Evolutionary conservation across 2,888 invertebrate species (phyloP).

Genomic region (Adelphocoris suturalis): DNA sequence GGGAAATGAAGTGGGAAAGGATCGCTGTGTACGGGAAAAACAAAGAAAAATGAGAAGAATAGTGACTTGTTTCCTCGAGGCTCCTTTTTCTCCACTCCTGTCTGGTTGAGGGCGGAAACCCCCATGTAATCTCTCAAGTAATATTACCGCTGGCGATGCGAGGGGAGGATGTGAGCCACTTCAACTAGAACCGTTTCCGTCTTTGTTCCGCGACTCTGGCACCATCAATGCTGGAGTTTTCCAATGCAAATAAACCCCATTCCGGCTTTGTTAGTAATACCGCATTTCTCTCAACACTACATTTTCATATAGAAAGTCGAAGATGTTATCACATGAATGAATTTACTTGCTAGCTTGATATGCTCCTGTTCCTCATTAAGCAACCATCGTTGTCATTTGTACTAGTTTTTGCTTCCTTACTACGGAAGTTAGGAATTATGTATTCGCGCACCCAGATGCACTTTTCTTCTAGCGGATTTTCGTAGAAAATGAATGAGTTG

Average conservation of each 20-base stretch:
- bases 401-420: no score
- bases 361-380: no score
- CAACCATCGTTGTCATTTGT: no score
- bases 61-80: constrained; percentile 57
- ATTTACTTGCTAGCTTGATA: no score
- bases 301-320: no score
- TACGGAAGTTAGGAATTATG: no score
- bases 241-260: constrained; percentile 16
- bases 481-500: no score
- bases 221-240: constrained; percentile 1
- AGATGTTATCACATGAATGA: no score
- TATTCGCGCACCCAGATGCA: no score
- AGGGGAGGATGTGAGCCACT: constrained; percentile 36
- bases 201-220: not conserved
- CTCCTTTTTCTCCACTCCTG: constrained; percentile 38
- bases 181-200: not conserved
- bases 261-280: not conserved
- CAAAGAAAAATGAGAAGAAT: constrained; percentile 60
- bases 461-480: no score
- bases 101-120: constrained; percentile 36
- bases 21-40: constrained; percentile 38
- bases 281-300: not conserved
- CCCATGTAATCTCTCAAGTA: constrained; percentile 63
- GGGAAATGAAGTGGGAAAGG: not conserved
- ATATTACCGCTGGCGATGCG: constrained; percentile 50